Evolutionary conservation across 2,797 vertebrate genomes (phyloP).

Genomic region (Oreochromis mossambicus): DNA sequence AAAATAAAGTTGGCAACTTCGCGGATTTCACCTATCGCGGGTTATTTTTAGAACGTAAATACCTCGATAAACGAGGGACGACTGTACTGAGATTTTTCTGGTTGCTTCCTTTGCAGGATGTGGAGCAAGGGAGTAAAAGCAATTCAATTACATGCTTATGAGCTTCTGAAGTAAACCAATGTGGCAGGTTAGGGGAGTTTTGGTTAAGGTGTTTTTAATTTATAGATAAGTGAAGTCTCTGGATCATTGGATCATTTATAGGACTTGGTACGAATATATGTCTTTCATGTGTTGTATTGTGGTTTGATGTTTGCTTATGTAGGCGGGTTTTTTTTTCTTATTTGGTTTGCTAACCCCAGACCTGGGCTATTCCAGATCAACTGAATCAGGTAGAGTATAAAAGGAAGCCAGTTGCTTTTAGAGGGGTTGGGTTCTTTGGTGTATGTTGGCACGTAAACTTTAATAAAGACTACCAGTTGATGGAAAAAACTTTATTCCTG

Average conservation of each 20-base stretch:
- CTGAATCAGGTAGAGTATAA: neutral
- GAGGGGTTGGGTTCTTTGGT: neutral
- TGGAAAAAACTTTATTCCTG: neutral
- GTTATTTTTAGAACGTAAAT: neutral
- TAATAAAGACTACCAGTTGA: neutral
- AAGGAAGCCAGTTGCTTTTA: neutral
- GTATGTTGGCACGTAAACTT: neutral
- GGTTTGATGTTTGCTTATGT: neutral
- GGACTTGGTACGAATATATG: neutral
- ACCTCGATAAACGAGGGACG: neutral
- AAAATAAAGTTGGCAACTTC: neutral
- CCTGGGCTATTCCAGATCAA: neutral
- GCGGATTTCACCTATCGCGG: neutral
- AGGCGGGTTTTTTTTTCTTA: rapidly evolving
- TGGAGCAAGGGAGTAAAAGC: neutral
- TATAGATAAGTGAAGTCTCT: neutral
- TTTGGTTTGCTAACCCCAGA: neutral
- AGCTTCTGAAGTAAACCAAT: neutral
- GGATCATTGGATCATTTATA: neutral
- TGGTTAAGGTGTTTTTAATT: neutral
- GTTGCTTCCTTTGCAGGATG: neutral
- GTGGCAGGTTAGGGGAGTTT: neutral
- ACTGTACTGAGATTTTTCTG: neutral
- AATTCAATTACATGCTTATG: neutral
- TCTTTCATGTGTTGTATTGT: neutral